Percentiles rank a stretch among this genome's conserved stretches.
Evolutionary conservation across 2,888 invertebrate species (phyloP).

Genomic region (Nymphalis c-album): DNA sequence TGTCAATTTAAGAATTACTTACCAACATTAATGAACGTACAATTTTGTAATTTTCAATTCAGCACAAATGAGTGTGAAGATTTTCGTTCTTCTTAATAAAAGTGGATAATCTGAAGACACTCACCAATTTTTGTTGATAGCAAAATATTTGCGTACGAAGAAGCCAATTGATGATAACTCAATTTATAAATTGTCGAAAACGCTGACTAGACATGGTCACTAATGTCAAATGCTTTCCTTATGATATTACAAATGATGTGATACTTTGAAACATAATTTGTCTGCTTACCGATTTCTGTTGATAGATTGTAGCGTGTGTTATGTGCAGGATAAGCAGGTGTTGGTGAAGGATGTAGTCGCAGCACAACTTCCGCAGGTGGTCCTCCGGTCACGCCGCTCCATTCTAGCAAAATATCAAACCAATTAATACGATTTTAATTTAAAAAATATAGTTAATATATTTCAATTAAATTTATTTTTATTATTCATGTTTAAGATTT

Average conservation of each 20-base stretch:
- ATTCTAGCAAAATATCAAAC: conserved; percentile 52
- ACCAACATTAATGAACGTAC: conserved; percentile 4
- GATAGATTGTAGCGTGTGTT: conserved; percentile 39
- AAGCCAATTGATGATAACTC: not conserved
- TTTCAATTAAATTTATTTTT: too few relatives aligned
- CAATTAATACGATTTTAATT: too few relatives aligned
- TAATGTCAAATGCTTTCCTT: not conserved
- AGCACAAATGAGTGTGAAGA: not conserved
- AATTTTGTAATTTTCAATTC: not conserved
- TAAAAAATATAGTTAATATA: too few relatives aligned
- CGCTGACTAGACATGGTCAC: not conserved
- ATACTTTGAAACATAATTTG: not conserved
- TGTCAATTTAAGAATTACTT: not conserved
- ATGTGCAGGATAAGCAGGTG: conserved; percentile 47
- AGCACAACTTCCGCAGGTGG: conserved; percentile 74
- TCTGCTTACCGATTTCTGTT: conserved; percentile 58
- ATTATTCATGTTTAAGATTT: too few relatives aligned
- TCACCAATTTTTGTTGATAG: conserved; percentile 1
- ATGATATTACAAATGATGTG: not conserved
- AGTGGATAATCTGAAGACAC: not conserved
- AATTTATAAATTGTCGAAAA: not conserved
- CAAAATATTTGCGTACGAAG: not conserved
- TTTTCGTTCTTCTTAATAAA: too few relatives aligned
- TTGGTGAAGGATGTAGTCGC: conserved; percentile 62
- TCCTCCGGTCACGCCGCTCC: conserved; percentile 74